Evolutionary conservation across 2,888 invertebrate species (phyloP), one percentile per base, ranked within the genome.

Genomic region (Brenthis daphne): DNA sequence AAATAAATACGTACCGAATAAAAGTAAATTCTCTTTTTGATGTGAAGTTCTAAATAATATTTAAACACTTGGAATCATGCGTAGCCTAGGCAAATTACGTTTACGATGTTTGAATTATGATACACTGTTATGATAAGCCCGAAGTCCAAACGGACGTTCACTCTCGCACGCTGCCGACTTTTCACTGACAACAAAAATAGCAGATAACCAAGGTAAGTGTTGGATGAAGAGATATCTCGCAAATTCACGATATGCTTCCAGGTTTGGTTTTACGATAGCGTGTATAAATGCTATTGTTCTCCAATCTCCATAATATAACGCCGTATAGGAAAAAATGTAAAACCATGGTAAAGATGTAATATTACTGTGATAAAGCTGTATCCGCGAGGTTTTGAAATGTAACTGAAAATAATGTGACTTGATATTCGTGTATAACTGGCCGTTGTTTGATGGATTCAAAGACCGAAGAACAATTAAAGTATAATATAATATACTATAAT

Each of bases 111-210:
- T 8, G 37, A 43, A 2, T 14, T 47, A 20, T 20, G 20, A 16
- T 20, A n/a, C 53, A 53, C 56, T 65, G 33, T 64, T 60, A 67
- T 64, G 65, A 67, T 43, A 43, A 37, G 8, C 37, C 51, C 64
- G 48, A 37, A 43, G 37, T 11, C 53, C 64, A 43, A 60, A 37
- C 64, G 57, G 61, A 76, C 87, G 88, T 81, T 79, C 79, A 76
- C 75, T 70, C 85, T 74, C 83, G 81, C 78, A 77, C 82, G 82
- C 77, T 77, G 76, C 70, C 72, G 74, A 48, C 77, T 80, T 80
- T 80, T 75, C 74, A 82, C 81, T 76, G 80, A 85, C 84, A 81
- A 81, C 82, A 73, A 83, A 87, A 86, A 86, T 84, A 86, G 81
- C 81, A 77, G 82, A 85, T 85, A 86, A 83, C 79, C 71, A 76